Conservation (phyloP, 2,797 vertebrate species). For the Rhinogobio ventralis region DNA sequence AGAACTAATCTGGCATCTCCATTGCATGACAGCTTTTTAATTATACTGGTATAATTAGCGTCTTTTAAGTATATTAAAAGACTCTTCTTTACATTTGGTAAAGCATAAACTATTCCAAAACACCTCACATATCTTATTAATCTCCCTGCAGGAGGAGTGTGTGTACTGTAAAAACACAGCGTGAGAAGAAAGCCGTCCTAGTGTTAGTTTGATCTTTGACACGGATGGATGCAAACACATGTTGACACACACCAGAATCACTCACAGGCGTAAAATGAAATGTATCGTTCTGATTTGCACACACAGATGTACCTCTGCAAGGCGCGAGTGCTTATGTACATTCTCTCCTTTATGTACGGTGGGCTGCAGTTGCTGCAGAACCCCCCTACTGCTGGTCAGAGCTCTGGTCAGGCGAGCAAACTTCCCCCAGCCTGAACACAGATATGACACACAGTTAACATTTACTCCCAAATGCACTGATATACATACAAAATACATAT, state of each 20-base stretch:
- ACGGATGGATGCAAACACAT: constrained; percentile 10
- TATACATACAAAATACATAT: not conserved
- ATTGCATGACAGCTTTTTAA: not conserved
- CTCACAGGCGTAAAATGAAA: constrained; percentile 29
- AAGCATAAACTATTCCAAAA: constrained; percentile 1
- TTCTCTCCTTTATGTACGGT: constrained; percentile 98
- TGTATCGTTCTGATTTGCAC: not conserved
- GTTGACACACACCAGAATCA: constrained; percentile 22
- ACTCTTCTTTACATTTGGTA: not conserved
- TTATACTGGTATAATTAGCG: not conserved
- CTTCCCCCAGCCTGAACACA: constrained; percentile 92
- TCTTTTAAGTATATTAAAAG: too few relatives aligned
- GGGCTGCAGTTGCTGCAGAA: constrained; percentile 95
- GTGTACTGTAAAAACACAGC: not conserved
- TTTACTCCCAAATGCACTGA: constrained; percentile 1
- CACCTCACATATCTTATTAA: not conserved
- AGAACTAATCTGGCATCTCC: not conserved
- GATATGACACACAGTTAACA: constrained; percentile 15
- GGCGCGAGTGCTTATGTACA: constrained; percentile 95
- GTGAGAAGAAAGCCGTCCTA: not conserved
- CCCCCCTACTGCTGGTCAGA: constrained; percentile 95
- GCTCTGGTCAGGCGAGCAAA: constrained; percentile 97
- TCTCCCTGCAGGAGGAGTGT: constrained; percentile 7
- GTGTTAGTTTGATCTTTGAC: constrained; percentile 42
- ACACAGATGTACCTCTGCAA: constrained; percentile 88